Evolutionary conservation across 2,888 invertebrate genomes (phyloP).

Genomic region (Heliconius cydno): DNA sequence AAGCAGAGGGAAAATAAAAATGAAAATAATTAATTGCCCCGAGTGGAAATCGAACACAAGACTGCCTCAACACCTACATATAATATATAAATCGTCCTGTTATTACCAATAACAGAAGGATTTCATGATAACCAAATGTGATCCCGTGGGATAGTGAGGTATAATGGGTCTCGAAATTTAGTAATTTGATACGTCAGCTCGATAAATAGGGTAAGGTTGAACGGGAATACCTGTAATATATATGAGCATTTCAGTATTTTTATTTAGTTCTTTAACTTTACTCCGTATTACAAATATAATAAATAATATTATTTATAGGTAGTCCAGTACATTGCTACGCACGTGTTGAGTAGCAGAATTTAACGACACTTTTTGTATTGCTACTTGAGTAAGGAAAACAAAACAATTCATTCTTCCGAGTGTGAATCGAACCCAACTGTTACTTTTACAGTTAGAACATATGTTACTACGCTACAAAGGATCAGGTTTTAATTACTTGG

Average conservation of each 20-base stretch:
- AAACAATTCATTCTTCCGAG: background rate
- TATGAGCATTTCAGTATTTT: background rate
- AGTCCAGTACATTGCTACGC: too few relatives aligned
- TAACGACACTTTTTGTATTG: background rate
- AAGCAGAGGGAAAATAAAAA: background rate
- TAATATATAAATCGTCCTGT: background rate
- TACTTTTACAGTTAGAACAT: too few relatives aligned
- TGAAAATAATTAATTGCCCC: background rate
- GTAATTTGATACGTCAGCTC: slow-evolving; percentile 7
- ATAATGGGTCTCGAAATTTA: background rate
- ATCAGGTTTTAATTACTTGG: too few relatives aligned
- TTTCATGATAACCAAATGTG: background rate
- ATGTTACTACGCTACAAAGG: too few relatives aligned
- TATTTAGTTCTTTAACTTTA: background rate
- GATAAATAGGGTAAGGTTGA: background rate
- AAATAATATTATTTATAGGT: too few relatives aligned
- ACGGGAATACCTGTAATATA: background rate
- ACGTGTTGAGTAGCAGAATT: background rate
- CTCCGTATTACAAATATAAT: too few relatives aligned
- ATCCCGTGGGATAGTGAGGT: background rate
- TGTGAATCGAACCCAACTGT: background rate
- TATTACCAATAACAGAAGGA: background rate
- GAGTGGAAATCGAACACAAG: background rate
- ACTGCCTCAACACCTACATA: background rate
- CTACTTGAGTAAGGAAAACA: background rate